These are phyloP conservation scores for Aphodius sticticus DNA, from an alignment of 2,888 invertebrate genomes.

Conservation along the genomic window DNA sequence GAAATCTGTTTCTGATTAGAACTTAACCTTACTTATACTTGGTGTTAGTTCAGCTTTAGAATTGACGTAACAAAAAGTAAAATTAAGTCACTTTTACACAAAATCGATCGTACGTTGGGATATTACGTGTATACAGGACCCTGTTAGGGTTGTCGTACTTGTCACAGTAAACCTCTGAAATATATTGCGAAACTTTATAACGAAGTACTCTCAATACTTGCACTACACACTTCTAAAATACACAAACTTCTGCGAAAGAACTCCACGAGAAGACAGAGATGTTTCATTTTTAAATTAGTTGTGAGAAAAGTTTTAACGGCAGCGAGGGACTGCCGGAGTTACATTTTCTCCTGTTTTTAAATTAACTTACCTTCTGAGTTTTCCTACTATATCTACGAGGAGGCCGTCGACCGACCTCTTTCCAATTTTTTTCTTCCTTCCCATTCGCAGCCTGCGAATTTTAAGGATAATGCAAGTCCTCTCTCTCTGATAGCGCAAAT, in stretches of 20 bases:
- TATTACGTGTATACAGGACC: too few species aligned
- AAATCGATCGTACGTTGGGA: too few species aligned
- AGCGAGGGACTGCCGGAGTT: background rate
- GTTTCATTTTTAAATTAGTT: slow-evolving; percentile 27
- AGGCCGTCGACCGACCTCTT: background rate
- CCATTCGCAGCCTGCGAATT: background rate
- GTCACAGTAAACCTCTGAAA: slow-evolving; percentile 16
- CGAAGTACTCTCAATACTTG: slow-evolving; percentile 22
- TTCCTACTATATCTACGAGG: too few species aligned
- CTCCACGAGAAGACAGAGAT: slow-evolving; percentile 15
- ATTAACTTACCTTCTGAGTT: slow-evolving; percentile 7
- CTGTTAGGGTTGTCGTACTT: slow-evolving; percentile 11
- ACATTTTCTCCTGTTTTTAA: slow-evolving; percentile 17
- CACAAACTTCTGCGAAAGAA: slow-evolving; percentile 10
- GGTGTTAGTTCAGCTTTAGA: too few species aligned
- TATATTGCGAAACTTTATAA: slow-evolving; percentile 27
- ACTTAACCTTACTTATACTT: too few species aligned
- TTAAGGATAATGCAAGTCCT: background rate
- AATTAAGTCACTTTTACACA: too few species aligned
- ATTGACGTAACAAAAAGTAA: too few species aligned
- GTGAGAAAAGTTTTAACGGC: slow-evolving; percentile 25
- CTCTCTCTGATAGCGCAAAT: background rate
- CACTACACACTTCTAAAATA: slow-evolving; percentile 12
- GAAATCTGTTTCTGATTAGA: too few species aligned
- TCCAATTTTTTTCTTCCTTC: background rate